These are phyloP conservation scores for Phylloscopus collybita DNA, from an alignment of 2,797 vertebrate genomes.

Conservation along the genomic window DNA sequence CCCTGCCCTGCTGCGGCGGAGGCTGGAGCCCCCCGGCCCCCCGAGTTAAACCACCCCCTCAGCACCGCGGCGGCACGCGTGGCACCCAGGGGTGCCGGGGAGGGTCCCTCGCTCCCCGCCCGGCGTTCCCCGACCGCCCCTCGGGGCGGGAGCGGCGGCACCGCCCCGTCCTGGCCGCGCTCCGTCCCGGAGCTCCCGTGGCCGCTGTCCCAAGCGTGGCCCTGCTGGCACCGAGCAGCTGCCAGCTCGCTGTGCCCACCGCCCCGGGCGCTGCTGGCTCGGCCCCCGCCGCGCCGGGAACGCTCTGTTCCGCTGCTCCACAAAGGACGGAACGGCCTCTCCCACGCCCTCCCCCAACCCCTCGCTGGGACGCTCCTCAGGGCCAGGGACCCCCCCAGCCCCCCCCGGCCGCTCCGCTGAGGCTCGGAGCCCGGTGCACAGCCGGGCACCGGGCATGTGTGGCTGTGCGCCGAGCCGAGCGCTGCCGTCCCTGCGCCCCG, in stretches of 20 bases:
- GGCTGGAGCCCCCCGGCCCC: neutral
- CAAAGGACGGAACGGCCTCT: neutral
- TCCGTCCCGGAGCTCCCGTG: neutral
- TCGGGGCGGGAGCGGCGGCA: neutral
- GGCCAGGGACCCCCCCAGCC: neutral
- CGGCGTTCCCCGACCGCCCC: neutral
- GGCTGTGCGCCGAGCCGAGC: no score
- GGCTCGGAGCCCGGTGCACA: neutral
- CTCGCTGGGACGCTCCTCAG: neutral
- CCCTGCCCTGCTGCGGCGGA: neutral
- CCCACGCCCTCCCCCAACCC: neutral
- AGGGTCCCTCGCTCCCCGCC: neutral
- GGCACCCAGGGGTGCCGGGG: neutral
- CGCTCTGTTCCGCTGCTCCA: neutral
- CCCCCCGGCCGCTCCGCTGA: neutral
- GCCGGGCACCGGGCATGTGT: no score
- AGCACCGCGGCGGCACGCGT: neutral
- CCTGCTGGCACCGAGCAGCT: neutral
- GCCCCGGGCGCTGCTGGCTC: constrained; percentile 24
- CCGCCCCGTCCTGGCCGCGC: neutral
- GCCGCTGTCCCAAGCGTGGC: neutral
- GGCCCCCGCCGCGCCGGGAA: neutral
- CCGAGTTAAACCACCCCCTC: neutral
- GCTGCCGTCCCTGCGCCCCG: neutral
- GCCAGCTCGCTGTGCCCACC: neutral